Base-by-base conservation (phyloP, 1,140 invertebrate species). In the Vanessa tameamea region DNA sequence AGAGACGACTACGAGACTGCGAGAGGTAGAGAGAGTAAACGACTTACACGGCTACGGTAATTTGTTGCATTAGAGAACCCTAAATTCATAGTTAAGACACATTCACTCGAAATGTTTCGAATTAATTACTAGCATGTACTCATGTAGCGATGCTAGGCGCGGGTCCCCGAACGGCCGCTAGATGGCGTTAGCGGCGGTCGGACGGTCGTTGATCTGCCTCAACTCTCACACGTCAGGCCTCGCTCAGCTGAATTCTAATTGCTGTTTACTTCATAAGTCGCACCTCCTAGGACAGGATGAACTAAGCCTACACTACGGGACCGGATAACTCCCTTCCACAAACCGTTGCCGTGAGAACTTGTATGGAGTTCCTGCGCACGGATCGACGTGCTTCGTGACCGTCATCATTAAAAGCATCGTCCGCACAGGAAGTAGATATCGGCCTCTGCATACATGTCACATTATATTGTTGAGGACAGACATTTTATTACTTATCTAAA, bases 201-300 rank as follows among this genome's bases (percentile, higher is more conserved):
- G 73, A 73, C 82, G 85, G 85, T 84, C 85, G 82, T 85, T 87
- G 85, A 78, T 80, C 82, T 23, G 51, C n/a, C 31, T 57, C 57
- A 57, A 61, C 63, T 68, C 75, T 68, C 65, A 16, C 59, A 70
- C 69, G 59, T 50, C 59, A 59, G 47, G 72, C 66, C 48, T 43
- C 48, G 47, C 75, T 75, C 64, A 76, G 63, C 64, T 73, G 70
- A 76, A 76, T 77, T 75, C 48, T 57, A 55, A 69, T 66, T 70
- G 59, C 73, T 50, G 47, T 64, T 63, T 43, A 50, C 71, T 20
- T 57, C 47, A 14, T 23, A 66, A 55, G 14, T 53, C 6, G 64
- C 64, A 55, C 51, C 57, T 59, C 23, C 53, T 66, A 63, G 47
- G 13, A 65, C 48, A 26, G 61, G 47, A 71, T 64, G 43, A 64